Percentiles rank a stretch among this genome's conserved stretches.
Evolutionary conservation across 2,113 vertebrate genomes (phyloP).

Genomic region (Megaceryle maxima): DNA sequence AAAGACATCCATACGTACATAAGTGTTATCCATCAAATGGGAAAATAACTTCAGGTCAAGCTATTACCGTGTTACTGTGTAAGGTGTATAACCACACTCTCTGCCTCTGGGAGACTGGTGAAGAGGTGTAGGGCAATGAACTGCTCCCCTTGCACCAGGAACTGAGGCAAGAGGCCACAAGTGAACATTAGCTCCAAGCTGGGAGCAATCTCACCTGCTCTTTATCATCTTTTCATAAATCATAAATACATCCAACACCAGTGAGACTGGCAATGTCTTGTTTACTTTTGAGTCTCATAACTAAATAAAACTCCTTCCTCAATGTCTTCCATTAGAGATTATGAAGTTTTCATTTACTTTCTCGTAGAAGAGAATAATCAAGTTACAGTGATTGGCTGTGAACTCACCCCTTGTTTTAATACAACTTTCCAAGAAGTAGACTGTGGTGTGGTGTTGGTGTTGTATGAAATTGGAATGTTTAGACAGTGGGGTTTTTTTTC

Average conservation of each 20-base stretch:
- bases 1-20: background rate
- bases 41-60: background rate
- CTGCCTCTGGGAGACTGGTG: background rate
- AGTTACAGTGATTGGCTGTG: background rate
- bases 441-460: background rate
- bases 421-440: background rate
- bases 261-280: background rate
- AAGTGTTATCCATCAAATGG: background rate
- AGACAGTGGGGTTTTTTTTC: background rate
- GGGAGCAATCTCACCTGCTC: background rate
- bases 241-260: background rate
- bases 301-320: background rate
- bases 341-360: background rate
- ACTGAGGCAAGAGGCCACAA: background rate
- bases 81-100: background rate
- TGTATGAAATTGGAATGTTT: background rate
- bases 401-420: background rate
- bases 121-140: background rate
- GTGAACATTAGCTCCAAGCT: background rate
- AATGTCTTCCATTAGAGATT: background rate
- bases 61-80: background rate
- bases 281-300: slow-evolving; percentile 26
- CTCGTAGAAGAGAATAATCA: background rate
- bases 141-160: background rate
- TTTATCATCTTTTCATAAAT: slow-evolving; percentile 36